A percentile compares a stretch with the other conserved stretches of the same genome.
phyloP scores from a whole-genome alignment of 35 echinoderm and acorn worm genomes.

The Heliocidaris tuberculata region DNA sequence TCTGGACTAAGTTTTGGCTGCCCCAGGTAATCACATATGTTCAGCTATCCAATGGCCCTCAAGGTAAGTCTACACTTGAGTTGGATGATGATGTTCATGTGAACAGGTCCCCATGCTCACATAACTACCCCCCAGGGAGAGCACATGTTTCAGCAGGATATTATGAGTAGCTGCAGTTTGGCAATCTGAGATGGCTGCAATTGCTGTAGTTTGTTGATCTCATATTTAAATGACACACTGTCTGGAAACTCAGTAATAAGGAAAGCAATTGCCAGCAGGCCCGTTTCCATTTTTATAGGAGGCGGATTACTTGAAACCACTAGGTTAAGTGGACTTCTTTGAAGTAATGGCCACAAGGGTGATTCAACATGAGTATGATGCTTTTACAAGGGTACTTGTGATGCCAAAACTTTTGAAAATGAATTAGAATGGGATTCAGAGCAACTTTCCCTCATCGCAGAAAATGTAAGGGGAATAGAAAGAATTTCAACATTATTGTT shows the following conservation, averaged over 20 bases:
- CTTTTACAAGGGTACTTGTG: background rate
- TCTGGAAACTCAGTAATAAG: constrained; percentile 11
- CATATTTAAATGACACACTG: constrained; percentile 18
- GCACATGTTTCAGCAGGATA: constrained; percentile 9
- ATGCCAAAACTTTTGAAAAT: background rate
- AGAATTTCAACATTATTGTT: background rate
- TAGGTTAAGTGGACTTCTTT: constrained; percentile 17
- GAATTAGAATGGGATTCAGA: background rate
- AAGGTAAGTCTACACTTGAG: background rate
- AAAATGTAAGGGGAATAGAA: background rate
- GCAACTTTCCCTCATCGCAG: background rate
- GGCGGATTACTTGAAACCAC: background rate
- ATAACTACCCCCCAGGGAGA: background rate
- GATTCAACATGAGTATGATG: constrained; percentile 1
- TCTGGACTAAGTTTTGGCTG: background rate
- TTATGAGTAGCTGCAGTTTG: constrained; percentile 16
- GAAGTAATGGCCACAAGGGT: background rate
- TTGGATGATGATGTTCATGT: background rate
- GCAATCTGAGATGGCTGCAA: background rate
- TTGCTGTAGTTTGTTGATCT: constrained; percentile 17
- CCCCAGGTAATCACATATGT: background rate
- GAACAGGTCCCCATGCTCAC: background rate
- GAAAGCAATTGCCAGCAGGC: constrained; percentile 14
- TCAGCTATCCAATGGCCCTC: background rate
- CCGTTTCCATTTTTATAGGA: background rate